Evolutionary conservation across 2,888 invertebrate genomes (phyloP).

Genomic region (Ptilodon capucinus): DNA sequence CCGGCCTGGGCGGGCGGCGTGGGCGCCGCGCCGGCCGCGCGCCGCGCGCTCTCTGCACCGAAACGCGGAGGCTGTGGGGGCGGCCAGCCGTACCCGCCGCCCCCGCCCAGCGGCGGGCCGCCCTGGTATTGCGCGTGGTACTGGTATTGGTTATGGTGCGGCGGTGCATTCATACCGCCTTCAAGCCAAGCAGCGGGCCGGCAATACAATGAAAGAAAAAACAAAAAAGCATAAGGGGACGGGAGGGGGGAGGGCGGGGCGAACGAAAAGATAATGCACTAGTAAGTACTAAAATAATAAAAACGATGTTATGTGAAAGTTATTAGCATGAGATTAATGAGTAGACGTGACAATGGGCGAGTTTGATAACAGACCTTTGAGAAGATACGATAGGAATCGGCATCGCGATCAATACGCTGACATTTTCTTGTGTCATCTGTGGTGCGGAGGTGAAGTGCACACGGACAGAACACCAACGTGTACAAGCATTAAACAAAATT

Average conservation of each 20-base stretch:
- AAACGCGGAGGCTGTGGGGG: conserved; percentile 73
- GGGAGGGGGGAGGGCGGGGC: conserved; percentile 61
- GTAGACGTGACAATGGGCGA: too few relatives aligned
- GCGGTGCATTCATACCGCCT: conserved; percentile 83
- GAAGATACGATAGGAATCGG: too few relatives aligned
- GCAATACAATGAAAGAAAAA: conserved; percentile 83
- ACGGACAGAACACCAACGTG: too few relatives aligned
- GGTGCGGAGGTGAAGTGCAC: too few relatives aligned
- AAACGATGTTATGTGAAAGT: conserved; percentile 54
- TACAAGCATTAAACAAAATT: too few relatives aligned
- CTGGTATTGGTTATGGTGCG: conserved; percentile 81
- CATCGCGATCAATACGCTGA: too few relatives aligned
- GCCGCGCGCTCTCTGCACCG: conserved; percentile 77
- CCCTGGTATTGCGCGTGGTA: conserved; percentile 79
- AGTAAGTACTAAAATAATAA: conserved; percentile 25
- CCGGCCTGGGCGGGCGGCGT: conserved; percentile 43
- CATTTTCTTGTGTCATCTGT: too few relatives aligned
- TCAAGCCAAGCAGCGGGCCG: conserved; percentile 80
- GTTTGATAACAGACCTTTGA: too few relatives aligned
- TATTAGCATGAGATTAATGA: conserved; percentile 36
- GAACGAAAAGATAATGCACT: conserved; percentile 64
- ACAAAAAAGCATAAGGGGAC: conserved; percentile 76
- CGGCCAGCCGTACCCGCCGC: conserved; percentile 53
- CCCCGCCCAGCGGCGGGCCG: conserved; percentile 61
- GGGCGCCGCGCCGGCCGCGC: conserved; percentile 49